Base-by-base conservation (phyloP, 1,140 invertebrate genomes). In the Diorhabda sublineata region DNA sequence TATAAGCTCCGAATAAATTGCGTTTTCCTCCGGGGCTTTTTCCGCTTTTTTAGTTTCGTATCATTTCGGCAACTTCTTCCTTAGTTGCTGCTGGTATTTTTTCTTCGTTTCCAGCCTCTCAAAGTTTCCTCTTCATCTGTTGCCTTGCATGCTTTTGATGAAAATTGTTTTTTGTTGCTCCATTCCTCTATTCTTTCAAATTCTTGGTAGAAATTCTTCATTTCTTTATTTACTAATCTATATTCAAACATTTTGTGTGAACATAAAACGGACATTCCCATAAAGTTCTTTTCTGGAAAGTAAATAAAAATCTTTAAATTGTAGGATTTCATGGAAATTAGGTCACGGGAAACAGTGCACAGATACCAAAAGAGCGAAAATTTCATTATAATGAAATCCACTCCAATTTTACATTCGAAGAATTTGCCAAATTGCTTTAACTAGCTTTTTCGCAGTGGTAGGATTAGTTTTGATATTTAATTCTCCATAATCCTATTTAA, bases 361-460 rank as follows among this genome's bases (percentile, higher is more conserved):
- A 52, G 47, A 8, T n/a, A n/a, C 47, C 47, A 52, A 52, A 52
- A 52, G 6, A 52, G 47, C 6, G 47, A 52, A 52, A 52, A 52
- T 52, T 52, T 52, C n/a, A 52, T 52, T 52, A 52, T n/a, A 52
- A n/a, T 52, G 47, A 52, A 52, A 52, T n/a, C 47, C 6, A 52
- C 47, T 52, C n/a, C 47, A 52, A 52, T 52, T 52, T 8, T 8
- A 52, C 47, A 52, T 52, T 52, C n/a, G n/a, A 52, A 52, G n/a
- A 52, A 52, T 52, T 52, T 8, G 47, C 47, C 47, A 52, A 52
- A n/a, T 8, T n/a, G 47, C 6, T 52, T n/a, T 8, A n/a, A 52
- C 47, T 6, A 52, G n/a, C 4, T 52, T 52, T 8, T 52, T 52
- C 47, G n/a, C 2, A 4, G 47, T 52, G 6, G 47, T 52, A 6